Evolutionary conservation across 2,113 vertebrate species (phyloP), one percentile per base, ranked within the genome.

Genomic region (Eubucco bourcierii): DNA sequence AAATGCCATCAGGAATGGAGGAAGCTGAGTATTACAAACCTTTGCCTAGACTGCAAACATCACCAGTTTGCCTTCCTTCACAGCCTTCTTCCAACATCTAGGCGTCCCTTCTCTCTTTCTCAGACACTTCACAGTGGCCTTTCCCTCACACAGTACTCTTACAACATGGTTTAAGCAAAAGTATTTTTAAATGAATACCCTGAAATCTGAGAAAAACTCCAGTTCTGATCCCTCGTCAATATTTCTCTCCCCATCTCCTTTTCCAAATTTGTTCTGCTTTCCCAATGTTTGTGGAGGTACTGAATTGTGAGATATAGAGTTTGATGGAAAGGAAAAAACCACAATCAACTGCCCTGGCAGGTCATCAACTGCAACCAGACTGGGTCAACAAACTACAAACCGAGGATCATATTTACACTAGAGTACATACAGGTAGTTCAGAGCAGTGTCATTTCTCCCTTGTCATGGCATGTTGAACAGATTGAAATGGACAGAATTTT

Each of bases 251-350:
- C 65, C 29, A 60, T 91, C 90, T 95, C 82, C 76, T 91, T 85
- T 65, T 91, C 61, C 85, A 58, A 65, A 73, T 90, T 85, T 52
- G 56, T 66, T 52, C 64, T 44, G 28, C 65, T 94, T 94, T 94
- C 34, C 58, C 83, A 78, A 23, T 90, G 88, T 88, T 90, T 88
- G 58, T 21, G 14, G 65, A 91, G 66, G 66, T 90, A 88, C 64
- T 90, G 73, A 89, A 83, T 61, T 83, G 41, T 94, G 92, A 95
- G 87, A 87, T 96, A 92, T 65, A 71, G 80, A 92, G 76, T 94
- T 88, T 91, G 93, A 96, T 80, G 93, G 87, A 92, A 92, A 96
- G 61, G 44, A 75, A 85, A 96, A 96, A 95, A 78, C 80, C 90
- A 90, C 88, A 95, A 75, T 95, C 80, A 91, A 94, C 88, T 47